Evolutionary conservation across 2,797 vertebrate species (phyloP).

Genomic region (Microhierax caerulescens): DNA sequence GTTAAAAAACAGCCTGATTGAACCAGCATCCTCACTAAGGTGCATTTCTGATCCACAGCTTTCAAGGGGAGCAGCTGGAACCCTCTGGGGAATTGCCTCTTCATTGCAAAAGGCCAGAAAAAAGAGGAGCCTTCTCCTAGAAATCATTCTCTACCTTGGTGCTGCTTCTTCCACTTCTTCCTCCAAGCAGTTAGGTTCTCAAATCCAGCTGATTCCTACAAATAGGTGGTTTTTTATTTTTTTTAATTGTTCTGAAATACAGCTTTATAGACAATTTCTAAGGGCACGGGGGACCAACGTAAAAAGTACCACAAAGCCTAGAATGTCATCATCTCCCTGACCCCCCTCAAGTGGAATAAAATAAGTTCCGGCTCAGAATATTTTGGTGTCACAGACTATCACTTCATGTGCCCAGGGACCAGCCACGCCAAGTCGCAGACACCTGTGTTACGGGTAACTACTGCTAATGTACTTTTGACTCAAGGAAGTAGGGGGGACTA

Average conservation of each 20-base stretch:
- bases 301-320: not conserved
- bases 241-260: not conserved
- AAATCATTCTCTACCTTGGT: not conserved
- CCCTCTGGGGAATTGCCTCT: not conserved
- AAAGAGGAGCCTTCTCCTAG: not conserved
- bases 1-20: not conserved
- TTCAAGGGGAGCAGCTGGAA: not conserved
- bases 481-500: not conserved
- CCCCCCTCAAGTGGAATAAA: not conserved
- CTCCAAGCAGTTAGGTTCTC: not conserved
- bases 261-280: not conserved
- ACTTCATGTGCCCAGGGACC: not conserved
- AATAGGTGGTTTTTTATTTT: not conserved
- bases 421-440: accelerated
- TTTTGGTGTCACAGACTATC: not conserved
- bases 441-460: not conserved
- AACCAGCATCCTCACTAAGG: not conserved
- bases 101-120: not conserved
- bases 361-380: not conserved
- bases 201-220: not conserved
- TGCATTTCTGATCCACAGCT: not conserved
- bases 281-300: not conserved
- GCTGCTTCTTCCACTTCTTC: not conserved
- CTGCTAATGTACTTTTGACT: not conserved
- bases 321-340: not conserved